Conservation (phyloP, 2,888 invertebrate species). For the Cryptocephalus moraei region DNA sequence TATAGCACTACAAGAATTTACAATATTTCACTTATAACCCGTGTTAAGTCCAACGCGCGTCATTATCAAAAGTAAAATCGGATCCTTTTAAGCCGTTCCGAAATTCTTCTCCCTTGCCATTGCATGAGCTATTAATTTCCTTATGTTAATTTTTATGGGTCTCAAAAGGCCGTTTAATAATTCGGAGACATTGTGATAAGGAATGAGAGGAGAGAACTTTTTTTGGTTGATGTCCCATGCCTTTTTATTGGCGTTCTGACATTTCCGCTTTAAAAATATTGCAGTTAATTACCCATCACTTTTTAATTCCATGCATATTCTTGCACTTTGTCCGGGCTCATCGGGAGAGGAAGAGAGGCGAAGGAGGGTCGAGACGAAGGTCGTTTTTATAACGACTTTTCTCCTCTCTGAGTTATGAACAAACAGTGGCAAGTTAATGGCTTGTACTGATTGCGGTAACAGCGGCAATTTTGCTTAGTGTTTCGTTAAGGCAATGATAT, state of each 20-base stretch:
- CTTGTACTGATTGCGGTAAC: constrained; percentile 37
- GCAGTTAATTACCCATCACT: constrained; percentile 40
- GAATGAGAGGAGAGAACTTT: constrained; percentile 10
- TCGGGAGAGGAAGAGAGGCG: not conserved
- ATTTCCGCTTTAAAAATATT: constrained; percentile 40
- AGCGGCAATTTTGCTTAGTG: constrained; percentile 24
- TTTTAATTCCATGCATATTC: not conserved
- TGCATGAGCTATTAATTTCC: constrained; percentile 9
- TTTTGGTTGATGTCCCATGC: constrained; percentile 33
- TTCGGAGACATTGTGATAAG: constrained; percentile 14
- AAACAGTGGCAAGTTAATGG: constrained; percentile 38
- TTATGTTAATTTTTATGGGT: constrained; percentile 24
- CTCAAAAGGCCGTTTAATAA: constrained; percentile 23
- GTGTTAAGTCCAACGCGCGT: too few species aligned
- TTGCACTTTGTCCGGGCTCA: not conserved
- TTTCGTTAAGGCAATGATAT: not conserved
- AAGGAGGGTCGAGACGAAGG: not conserved
- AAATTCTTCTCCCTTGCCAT: too few species aligned
- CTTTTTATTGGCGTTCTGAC: constrained; percentile 46
- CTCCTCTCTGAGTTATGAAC: constrained; percentile 31
- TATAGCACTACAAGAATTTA: too few species aligned
- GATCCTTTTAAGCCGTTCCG: too few species aligned
- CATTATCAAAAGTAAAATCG: too few species aligned
- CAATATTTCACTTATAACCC: too few species aligned
- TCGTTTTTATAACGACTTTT: not conserved